These are phyloP conservation scores for Buceros bicornis DNA, from an alignment of 2,797 vertebrate genomes.

Conservation along the genomic window DNA sequence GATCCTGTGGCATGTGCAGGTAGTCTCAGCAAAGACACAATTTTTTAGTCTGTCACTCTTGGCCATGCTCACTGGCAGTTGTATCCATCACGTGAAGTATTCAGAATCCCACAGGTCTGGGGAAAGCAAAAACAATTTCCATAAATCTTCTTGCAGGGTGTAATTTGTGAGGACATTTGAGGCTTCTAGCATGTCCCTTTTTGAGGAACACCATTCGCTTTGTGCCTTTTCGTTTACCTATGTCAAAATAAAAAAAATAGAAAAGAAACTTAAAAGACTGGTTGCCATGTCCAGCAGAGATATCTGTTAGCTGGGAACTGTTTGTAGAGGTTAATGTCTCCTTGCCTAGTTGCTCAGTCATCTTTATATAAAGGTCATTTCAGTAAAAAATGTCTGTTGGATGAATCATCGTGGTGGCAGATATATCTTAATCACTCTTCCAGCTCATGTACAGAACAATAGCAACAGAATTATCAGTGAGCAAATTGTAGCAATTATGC, in stretches of 20 bases:
- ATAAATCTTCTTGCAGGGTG: background rate
- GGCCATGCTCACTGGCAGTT: background rate
- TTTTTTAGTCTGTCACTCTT: background rate
- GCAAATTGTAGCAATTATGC: conserved; percentile 78
- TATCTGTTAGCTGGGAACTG: conserved; percentile 65
- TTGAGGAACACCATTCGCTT: conserved; percentile 13
- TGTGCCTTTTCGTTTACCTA: conserved; percentile 40
- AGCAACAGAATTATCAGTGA: conserved; percentile 68
- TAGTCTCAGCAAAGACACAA: background rate
- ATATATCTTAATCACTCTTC: conserved; percentile 63
- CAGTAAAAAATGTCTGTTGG: conserved; percentile 61
- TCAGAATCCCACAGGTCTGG: background rate
- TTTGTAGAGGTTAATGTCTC: conserved; percentile 75
- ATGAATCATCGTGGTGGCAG: conserved; percentile 76
- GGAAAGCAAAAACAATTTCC: background rate
- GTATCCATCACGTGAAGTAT: background rate
- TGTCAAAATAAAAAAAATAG: background rate
- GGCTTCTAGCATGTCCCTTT: conserved; percentile 29
- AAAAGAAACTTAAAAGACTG: background rate
- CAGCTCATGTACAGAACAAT: conserved; percentile 63
- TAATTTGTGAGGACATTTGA: conserved; percentile 48
- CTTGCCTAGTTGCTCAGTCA: conserved; percentile 63
- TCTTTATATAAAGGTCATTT: conserved; percentile 68
- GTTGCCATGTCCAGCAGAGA: conserved; percentile 59
- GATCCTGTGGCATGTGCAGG: background rate